Percentiles rank a stretch among this genome's conserved stretches.
Conservation (phyloP, 2,797 vertebrate species). For the Cetoscarus ocellatus region DNA sequence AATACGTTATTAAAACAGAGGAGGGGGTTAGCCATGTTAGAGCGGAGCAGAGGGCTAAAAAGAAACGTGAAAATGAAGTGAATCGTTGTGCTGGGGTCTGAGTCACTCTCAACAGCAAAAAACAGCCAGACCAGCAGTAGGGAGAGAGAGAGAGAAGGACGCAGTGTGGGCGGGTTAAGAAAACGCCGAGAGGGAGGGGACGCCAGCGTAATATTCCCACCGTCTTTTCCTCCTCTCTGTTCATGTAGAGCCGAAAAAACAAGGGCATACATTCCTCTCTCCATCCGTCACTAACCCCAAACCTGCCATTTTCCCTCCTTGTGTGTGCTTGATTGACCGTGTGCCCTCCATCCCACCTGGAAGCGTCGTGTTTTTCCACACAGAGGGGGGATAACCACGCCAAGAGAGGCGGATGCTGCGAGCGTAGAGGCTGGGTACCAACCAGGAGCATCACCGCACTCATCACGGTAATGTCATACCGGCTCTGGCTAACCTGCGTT, state of each 20-base stretch:
- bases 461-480: slow-evolving; percentile 79
- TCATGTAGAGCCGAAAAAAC: slow-evolving; percentile 73
- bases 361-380: slow-evolving; percentile 40
- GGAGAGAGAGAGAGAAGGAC: slow-evolving; percentile 78
- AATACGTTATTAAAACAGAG: neutral
- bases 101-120: slow-evolving; percentile 66
- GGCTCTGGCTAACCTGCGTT: slow-evolving; percentile 15
- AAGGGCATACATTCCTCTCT: slow-evolving; percentile 72
- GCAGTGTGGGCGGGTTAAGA: slow-evolving; percentile 89
- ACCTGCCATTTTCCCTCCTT: neutral
- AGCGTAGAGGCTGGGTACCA: slow-evolving; percentile 80
- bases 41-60: neutral
- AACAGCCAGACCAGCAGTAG: slow-evolving; percentile 60
- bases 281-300: slow-evolving; percentile 22
- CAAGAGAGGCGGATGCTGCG: slow-evolving; percentile 83
- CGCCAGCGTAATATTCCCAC: slow-evolving; percentile 74
- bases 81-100: slow-evolving; percentile 52
- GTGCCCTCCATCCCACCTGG: slow-evolving; percentile 30
- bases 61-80: slow-evolving; percentile 40
- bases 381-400: slow-evolving; percentile 42
- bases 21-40: neutral
- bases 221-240: slow-evolving; percentile 47
- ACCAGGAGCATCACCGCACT: slow-evolving; percentile 76
- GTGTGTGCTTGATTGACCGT: neutral
- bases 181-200: slow-evolving; percentile 82